A percentile compares a stretch with the other conserved stretches of the same genome.
phyloP scores from a whole-genome alignment of 2,113 vertebrate species.

The Vulpes ferrilata region DNA sequence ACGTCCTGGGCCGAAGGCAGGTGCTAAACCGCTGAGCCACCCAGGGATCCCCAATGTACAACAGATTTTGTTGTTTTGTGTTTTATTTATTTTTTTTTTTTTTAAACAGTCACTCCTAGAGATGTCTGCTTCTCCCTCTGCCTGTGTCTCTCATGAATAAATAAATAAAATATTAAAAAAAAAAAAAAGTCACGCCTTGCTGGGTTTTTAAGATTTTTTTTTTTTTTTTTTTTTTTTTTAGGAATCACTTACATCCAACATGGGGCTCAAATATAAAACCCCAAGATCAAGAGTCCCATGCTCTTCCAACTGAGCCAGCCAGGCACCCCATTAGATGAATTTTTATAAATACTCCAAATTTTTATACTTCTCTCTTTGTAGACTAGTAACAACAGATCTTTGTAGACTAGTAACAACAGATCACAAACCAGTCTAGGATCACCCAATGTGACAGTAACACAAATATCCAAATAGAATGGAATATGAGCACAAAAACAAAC shows the following conservation, averaged over 20 bases:
- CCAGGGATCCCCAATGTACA: too few species aligned
- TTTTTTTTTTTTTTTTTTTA: background rate
- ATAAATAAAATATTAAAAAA: too few species aligned
- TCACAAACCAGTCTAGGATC: background rate
- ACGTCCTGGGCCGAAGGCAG: too few species aligned
- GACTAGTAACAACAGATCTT: background rate
- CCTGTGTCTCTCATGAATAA: too few species aligned
- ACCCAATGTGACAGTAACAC: background rate
- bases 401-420: background rate
- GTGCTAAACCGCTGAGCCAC: too few species aligned
- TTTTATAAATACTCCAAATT: background rate
- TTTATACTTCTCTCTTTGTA: background rate
- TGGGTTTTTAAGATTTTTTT: background rate
- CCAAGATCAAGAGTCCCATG: background rate
- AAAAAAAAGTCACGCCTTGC: background rate
- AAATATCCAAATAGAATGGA: background rate
- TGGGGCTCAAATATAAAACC: background rate
- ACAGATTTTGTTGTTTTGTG: too few species aligned
- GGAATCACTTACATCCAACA: background rate
- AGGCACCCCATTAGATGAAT: background rate
- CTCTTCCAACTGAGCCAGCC: background rate
- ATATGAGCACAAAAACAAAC: background rate
- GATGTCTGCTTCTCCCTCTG: too few species aligned
- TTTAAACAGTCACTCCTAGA: background rate
- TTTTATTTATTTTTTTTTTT: background rate